Percentiles rank a stretch among this genome's conserved stretches.
Conservation (phyloP, 2,888 invertebrate species). For the Nesidiocoris tenuis region DNA sequence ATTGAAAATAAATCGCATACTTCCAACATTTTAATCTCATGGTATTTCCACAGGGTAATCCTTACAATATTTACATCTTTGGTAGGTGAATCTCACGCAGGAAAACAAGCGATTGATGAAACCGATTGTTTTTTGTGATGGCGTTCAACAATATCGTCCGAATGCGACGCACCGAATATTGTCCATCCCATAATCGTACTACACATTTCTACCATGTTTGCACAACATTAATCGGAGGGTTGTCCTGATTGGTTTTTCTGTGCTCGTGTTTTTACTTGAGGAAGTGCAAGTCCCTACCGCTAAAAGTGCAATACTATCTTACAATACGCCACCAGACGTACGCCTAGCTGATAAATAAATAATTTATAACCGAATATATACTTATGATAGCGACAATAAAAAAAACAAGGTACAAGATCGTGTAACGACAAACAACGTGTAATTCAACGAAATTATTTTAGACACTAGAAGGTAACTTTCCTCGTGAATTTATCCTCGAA, state of each 20-base stretch:
- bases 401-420: background rate
- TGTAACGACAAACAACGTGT: background rate
- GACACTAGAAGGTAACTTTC: slow-evolving; percentile 21
- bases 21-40: background rate
- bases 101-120: no score
- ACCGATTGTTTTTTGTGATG: no score
- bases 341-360: background rate
- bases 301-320: no score
- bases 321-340: background rate
- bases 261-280: no score
- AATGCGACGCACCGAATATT: background rate
- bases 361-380: background rate
- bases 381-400: background rate
- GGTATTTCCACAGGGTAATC: background rate
- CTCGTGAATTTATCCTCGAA: background rate
- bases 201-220: no score
- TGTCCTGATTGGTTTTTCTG: no score
- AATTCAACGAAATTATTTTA: slow-evolving; percentile 1
- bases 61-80: slow-evolving; percentile 33
- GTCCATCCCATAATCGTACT: no score
- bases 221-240: no score
- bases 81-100: slow-evolving; percentile 39
- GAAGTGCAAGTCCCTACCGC: no score
- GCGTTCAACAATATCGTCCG: background rate
- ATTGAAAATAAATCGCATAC: no score